Evolutionary conservation across 2,113 vertebrate species (phyloP), one percentile per base, ranked within the genome.

Genomic region (Burhinus bistriatus): DNA sequence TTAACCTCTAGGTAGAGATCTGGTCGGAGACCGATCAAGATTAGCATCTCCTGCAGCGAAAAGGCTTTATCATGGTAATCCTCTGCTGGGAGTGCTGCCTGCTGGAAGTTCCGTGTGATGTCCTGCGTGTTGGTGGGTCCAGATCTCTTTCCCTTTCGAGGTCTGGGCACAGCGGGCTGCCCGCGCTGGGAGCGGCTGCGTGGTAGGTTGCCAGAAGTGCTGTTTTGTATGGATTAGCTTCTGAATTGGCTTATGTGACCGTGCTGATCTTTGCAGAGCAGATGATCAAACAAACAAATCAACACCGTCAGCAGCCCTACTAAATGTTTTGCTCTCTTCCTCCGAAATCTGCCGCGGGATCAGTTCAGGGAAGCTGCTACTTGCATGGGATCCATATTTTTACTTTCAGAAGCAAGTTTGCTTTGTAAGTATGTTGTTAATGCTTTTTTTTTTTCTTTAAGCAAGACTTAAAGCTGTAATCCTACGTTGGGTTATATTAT

Each of bases 391-490:
- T 69, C 93, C n/a, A 0, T 55, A 0, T 54, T 93, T 73, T 21
- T 91, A 3, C 81, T 88, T 12, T 79, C 89, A 44, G 89, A 68
- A 79, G 89, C 65, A 4, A 62, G 80, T 59, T 79, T 78, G 65
- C 75, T 92, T 4, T 91, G 95, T 96, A n/a, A 97, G 94, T 96
- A 92, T 2, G 3, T 36, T 49, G 23, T 18, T n/a, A 22, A 6
- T 38, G 52, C 19, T 34, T 2, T 27, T 47, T 64, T 51, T 76
- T 44, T 34, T 44, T 19, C 51, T 82, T 66, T 44, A 29, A 77
- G 51, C 70, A 27, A 55, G 73, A 15, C 61, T 45, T 26, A 25
- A 8, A 66, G 64, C 83, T 55, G 15, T 92, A 66, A 70, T 87
- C 87, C 76, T 23, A 3, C 15, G 0, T 1, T 42, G 81, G 30